Evolutionary conservation across 2,888 invertebrate genomes (phyloP).

Genomic region (Cerastis leucographa): DNA sequence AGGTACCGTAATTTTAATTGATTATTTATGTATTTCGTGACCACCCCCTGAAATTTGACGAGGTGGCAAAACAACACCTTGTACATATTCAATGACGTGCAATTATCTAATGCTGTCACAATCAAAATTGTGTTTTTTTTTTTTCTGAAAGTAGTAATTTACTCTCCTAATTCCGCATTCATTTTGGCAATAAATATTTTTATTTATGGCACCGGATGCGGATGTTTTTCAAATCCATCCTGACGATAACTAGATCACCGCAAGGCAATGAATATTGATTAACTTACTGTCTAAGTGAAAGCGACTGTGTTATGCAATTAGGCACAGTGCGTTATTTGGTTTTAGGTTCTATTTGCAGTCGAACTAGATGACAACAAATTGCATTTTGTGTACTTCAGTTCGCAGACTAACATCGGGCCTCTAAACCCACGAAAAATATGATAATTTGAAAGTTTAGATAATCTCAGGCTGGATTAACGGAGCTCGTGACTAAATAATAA

Average conservation of each 20-base stretch:
- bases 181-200: slow-evolving; percentile 38
- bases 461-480: not conserved
- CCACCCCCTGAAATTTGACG: no score
- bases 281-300: slow-evolving; percentile 34
- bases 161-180: slow-evolving; percentile 9
- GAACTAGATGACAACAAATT: not conserved
- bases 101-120: slow-evolving; percentile 10
- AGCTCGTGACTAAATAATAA: no score
- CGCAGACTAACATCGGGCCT: not conserved
- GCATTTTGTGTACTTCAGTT: not conserved
- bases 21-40: no score
- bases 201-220: slow-evolving; percentile 30
- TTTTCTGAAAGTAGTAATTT: slow-evolving; percentile 15
- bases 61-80: no score
- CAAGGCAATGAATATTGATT: slow-evolving; percentile 43
- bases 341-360: not conserved
- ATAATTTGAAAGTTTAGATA: not conserved
- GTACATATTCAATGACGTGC: slow-evolving; percentile 12
- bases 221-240: slow-evolving; percentile 41
- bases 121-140: slow-evolving; percentile 6
- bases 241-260: slow-evolving; percentile 35
- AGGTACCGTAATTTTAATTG: no score
- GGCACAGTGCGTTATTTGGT: not conserved
- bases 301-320: slow-evolving; percentile 23
- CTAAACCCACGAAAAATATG: not conserved